Evolutionary conservation across 2,113 vertebrate genomes (phyloP), one percentile per base, ranked within the genome.

Genomic region (Arenaria interpres): DNA sequence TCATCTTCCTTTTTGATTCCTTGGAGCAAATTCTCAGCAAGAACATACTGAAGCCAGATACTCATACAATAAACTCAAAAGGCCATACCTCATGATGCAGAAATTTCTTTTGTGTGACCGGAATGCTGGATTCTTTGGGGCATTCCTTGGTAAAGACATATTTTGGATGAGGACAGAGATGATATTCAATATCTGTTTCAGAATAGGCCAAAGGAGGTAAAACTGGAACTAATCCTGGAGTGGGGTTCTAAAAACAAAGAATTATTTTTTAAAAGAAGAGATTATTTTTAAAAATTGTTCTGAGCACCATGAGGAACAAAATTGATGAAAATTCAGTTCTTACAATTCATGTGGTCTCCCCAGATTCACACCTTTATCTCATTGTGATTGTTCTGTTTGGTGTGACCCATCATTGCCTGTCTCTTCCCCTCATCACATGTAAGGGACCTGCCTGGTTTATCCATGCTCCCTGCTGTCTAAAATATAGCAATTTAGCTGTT

Each of bases 81-180:
- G 48, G 25, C 57, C 28, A 89, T 97, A 99, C 99, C 98, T 96
- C 97, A 82, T 95, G 98, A 93, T 98, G 96, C 68, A 98, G 97
- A 93, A 98, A 98, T 81, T 96, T 98, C 95, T 97, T 98, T 59
- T 98, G 98, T 76, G 98, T 98, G 67, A 97, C 21, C 30, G 97
- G 96, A 85, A 98, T 96, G 88, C 96, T 97, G 48, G 95, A 95
- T 60, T 96, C 98, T 12, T 23, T 23, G 19, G 82, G 84, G 35
- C 27, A 76, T 84, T 97, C 79, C 46, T 96, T 98, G 71, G 95
- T 96, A 95, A 97, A 39, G 13, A 85, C 75, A 41, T 99, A 98
- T 97, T 98, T 99, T 87, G 99, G 98, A 95, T 98, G 91, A 76
- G 99, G 97, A 90, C 99, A 99, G 78, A 99, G 97, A 83, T 99